Evolutionary conservation across 1,140 invertebrate genomes (phyloP), one percentile per base, ranked within the genome.

Genomic region (Pygmarrhopalites habei): DNA sequence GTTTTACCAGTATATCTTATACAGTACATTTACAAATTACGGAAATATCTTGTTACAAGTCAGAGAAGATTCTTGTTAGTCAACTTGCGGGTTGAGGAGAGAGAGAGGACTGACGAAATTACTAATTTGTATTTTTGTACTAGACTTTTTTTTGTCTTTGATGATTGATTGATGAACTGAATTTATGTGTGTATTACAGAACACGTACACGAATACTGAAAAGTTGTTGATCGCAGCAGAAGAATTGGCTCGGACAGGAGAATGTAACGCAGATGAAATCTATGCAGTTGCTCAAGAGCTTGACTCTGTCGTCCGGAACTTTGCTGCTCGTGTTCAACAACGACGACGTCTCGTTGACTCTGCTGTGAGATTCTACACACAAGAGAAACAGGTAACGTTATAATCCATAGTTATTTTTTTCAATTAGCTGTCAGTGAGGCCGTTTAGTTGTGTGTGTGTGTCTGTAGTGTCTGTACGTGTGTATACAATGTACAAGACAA

Each of bases 141-240:
- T n/a, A n/a, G n/a, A n/a, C n/a, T n/a, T n/a, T 12, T 41, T 12
- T 41, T 12, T 12, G 39, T 41, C 39, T 41, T 12, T 41, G 17
- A 26, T 14, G 21, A 55, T 55, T 12, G 25, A 25, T 28, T 51
- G 47, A 28, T 12, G 7, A 41, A 25, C 19, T 51, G 41, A 35
- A 15, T 15, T 12, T 21, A 19, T 44, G 28, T 14, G 67, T 68
- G 69, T 67, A 59, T 79, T 82, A 25, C 79, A 98, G 87, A 98
- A 98, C 74, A 99, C 96, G 0, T 97, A 98, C 73, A 96, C 92
- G 26, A 99, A 99, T 79, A 95, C 95, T 1, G 93, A 98, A 71
- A 98, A 99, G 77, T 78, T 99, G 21, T 78, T 98, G 25, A 87
- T 90, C 0, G 95, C 95, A 0, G 95, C 95, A 0, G 92, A 97